Percentiles rank a stretch among this genome's conserved stretches.
Evolutionary conservation across 2,113 vertebrate genomes (phyloP).

Genomic region (Pterocles burchelli): DNA sequence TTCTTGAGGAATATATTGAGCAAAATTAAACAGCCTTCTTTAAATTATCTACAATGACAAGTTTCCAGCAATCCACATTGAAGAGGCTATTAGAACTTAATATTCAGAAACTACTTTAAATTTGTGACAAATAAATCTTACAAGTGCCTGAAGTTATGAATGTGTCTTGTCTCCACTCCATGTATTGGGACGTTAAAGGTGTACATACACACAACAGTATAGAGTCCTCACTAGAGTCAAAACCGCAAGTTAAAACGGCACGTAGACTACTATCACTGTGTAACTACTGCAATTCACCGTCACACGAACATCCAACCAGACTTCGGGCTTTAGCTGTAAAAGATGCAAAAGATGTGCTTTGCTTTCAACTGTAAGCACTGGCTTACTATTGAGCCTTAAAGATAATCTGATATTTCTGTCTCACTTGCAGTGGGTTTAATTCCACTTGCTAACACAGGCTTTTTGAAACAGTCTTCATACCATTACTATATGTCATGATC

Average conservation of each 20-base stretch:
- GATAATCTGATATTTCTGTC: not conserved
- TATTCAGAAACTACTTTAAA: not conserved
- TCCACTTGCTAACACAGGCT: not conserved
- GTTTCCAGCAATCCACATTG: not conserved
- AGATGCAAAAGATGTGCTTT: not conserved
- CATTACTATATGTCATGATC: not conserved
- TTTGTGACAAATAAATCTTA: not conserved
- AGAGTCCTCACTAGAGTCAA: not conserved
- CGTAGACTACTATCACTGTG: not conserved
- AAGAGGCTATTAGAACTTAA: not conserved
- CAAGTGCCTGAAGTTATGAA: not conserved
- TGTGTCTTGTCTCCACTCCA: not conserved
- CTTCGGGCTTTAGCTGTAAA: not conserved
- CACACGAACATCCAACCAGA: not conserved
- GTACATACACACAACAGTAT: not conserved
- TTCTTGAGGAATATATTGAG: not conserved
- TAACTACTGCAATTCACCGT: not conserved
- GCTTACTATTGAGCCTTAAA: not conserved
- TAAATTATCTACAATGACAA: not conserved
- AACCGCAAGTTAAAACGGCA: not conserved
- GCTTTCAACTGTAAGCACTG: not conserved
- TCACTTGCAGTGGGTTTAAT: not conserved
- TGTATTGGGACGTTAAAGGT: not conserved
- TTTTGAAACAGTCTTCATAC: not conserved
- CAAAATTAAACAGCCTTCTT: not conserved